These are phyloP conservation scores for Otolemur garnettii DNA, from an alignment of 2,113 vertebrate genomes.

Conservation along the genomic window DNA sequence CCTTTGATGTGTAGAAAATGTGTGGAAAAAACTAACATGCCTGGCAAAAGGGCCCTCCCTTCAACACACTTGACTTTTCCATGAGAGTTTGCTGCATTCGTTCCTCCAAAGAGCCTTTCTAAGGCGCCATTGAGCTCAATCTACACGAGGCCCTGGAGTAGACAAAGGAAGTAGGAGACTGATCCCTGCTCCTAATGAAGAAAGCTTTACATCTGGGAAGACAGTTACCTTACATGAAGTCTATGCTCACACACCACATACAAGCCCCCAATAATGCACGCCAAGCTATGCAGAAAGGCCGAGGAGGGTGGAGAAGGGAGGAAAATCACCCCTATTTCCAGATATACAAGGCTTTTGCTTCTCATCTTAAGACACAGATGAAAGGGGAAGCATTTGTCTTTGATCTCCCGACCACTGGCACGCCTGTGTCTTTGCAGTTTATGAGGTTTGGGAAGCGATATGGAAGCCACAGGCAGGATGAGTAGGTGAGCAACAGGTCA, in stretches of 20 bases:
- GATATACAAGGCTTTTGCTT: neutral
- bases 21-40: slow-evolving; percentile 73
- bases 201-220: neutral
- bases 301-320: neutral
- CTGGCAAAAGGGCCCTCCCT: slow-evolving; percentile 53
- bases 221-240: neutral
- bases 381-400: slow-evolving; percentile 47
- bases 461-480: neutral
- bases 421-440: neutral
- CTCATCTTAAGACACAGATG: slow-evolving; percentile 42
- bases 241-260: neutral
- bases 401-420: slow-evolving; percentile 12
- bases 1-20: slow-evolving; percentile 72
- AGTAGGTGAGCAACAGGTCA: slow-evolving; percentile 5
- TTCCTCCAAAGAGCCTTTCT: slow-evolving; percentile 39
- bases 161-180: neutral
- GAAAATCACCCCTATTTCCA: slow-evolving; percentile 5
- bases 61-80: slow-evolving; percentile 73
- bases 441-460: neutral
- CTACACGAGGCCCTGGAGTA: neutral
- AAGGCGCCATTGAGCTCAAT: neutral
- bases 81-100: slow-evolving; percentile 57
- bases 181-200: neutral
- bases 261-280: neutral
- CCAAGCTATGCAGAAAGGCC: neutral